phyloP scores from a whole-genome alignment of 2,113 vertebrate species.

The Pavo muticus region DNA sequence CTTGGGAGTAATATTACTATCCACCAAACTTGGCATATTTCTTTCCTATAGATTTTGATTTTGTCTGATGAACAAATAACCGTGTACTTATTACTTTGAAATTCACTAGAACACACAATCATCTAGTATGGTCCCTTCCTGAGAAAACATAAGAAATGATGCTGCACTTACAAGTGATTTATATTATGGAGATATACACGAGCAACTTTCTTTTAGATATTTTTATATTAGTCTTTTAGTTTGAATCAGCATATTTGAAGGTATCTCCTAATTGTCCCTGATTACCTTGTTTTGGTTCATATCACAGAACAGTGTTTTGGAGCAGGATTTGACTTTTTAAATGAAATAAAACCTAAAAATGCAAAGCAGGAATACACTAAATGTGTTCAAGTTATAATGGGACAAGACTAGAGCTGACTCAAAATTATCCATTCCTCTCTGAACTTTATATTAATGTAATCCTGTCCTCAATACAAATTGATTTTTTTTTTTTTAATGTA shows the following conservation, averaged over 20 bases:
- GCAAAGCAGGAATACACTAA: background rate
- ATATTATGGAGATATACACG: background rate
- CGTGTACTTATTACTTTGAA: accelerated
- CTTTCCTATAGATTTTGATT: background rate
- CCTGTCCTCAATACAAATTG: background rate
- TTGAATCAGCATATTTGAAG: background rate
- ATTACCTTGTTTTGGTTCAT: background rate
- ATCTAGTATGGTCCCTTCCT: background rate
- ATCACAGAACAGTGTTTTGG: background rate
- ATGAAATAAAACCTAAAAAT: background rate
- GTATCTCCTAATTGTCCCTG: background rate
- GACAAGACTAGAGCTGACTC: background rate
- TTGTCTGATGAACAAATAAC: background rate
- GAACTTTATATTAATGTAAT: background rate
- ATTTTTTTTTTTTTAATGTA: background rate
- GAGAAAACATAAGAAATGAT: background rate
- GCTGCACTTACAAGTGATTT: background rate
- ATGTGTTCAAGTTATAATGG: background rate
- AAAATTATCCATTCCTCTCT: background rate
- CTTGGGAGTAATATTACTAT: background rate
- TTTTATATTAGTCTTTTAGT: background rate
- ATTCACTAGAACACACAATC: background rate
- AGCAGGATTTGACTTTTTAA: background rate
- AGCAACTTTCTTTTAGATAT: background rate
- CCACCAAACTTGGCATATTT: background rate